Evolutionary conservation across 1,140 invertebrate species (phyloP), one percentile per base, ranked within the genome.

Genomic region (Pseudomyrmex pallidus): DNA sequence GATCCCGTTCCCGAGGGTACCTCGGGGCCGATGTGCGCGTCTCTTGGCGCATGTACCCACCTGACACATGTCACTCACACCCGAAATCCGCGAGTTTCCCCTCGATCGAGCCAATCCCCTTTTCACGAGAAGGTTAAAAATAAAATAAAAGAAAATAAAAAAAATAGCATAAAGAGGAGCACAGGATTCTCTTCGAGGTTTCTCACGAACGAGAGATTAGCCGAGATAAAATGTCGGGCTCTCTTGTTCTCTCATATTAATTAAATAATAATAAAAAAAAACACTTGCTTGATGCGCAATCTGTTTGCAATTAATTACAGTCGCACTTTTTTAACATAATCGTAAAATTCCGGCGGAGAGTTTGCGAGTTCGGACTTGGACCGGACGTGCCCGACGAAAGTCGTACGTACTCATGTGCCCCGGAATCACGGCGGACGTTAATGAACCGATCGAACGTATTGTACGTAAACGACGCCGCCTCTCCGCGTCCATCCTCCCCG

Each of bases 11-110:
- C 68, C 61, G 48, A 54, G 80, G 68, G 72, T 82, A 35, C 44
- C 17, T n/a, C n/a, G n/a, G 22, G 68, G 17, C 17, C 17, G 35
- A 35, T 35, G 35, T 35, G 35, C 35, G 25, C 25, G 25, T 25
- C 25, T 25, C 4, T 56, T 44, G 64, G 35, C 66, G 66, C 0
- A 35, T 35, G 35, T 54, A 25, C 50, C 50, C 82, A 52, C 62
- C 61, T 86, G 85, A 86, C 85, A 86, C 61, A 86, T 83, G 85
- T 86, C 82, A 84, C 73, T 86, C 85, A 86, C 74, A 85, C 68
- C 82, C 74, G 54, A 74, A 35, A 86, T 83, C 72, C 50, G 82
- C 66, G 50, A 66, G 84, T 72, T 63, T 70, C 82, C 82, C 78
- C 62, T 64, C 77, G 78, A 74, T 82, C 80, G 54, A n/a, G 80